A percentile compares a stretch with the other conserved stretches of the same genome.
Evolutionary conservation across 2,113 vertebrate genomes (phyloP).

Genomic region (Fukomys damarensis): DNA sequence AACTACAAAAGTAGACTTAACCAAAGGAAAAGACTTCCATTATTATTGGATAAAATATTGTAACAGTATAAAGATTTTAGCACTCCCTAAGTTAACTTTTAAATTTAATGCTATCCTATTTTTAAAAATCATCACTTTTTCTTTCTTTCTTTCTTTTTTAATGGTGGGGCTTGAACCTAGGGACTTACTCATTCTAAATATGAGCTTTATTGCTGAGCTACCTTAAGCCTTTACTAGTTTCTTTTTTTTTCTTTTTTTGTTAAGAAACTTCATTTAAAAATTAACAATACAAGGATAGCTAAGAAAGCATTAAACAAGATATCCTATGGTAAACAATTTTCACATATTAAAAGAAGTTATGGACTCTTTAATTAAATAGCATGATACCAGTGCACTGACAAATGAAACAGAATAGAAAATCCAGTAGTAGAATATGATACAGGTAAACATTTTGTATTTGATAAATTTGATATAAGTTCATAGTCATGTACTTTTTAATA

Average conservation of each 20-base stretch:
- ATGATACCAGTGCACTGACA: not conserved
- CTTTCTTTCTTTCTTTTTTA: not conserved
- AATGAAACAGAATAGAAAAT: not conserved
- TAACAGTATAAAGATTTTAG: not conserved
- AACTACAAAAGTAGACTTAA: not conserved
- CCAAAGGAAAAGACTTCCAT: not conserved
- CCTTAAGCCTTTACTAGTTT: not conserved
- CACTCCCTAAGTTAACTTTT: not conserved
- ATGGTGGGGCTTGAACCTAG: not conserved
- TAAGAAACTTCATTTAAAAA: not conserved
- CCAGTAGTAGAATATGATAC: not conserved
- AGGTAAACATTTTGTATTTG: not conserved
- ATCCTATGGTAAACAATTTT: not conserved
- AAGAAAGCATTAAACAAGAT: not conserved
- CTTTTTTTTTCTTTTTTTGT: not conserved
- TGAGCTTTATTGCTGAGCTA: not conserved
- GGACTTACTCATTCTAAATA: not conserved
- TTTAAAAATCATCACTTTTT: not conserved
- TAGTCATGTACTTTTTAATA: not conserved
- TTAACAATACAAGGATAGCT: not conserved
- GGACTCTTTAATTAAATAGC: not conserved
- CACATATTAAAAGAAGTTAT: not conserved
- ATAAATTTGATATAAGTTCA: not conserved
- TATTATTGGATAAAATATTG: not conserved
- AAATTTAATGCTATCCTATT: not conserved